phyloP scores from a whole-genome alignment of 1,140 invertebrate genomes.

The Nasonia giraulti region DNA sequence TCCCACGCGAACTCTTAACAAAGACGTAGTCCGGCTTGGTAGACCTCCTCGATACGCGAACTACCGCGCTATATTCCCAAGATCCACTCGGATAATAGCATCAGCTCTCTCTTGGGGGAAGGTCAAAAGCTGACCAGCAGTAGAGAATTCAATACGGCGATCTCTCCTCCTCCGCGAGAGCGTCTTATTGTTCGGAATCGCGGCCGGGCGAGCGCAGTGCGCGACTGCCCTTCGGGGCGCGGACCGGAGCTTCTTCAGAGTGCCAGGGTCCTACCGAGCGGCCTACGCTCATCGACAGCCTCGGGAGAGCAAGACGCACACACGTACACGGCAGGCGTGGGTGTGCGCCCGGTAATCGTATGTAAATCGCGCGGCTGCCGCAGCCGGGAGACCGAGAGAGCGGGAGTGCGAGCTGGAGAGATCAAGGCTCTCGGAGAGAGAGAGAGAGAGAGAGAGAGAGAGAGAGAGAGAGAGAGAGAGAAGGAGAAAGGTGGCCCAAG shows the following conservation, averaged over 20 bases:
- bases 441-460: conserved; percentile 8
- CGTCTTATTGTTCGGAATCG: neutral
- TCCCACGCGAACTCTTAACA: neutral
- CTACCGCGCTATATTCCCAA: neutral
- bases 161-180: neutral
- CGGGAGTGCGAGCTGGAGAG: conserved; percentile 34
- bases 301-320: conserved; percentile 30
- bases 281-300: conserved; percentile 71
- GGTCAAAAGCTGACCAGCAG: neutral
- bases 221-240: conserved; percentile 57
- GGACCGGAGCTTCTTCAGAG: conserved; percentile 71
- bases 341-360: conserved; percentile 68
- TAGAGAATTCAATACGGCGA: neutral
- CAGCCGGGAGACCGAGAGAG: neutral
- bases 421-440: conserved; percentile 39
- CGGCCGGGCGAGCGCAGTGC: neutral
- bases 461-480: conserved; percentile 22
- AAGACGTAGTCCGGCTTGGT: neutral
- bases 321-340: conserved; percentile 63
- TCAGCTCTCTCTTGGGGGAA: neutral
- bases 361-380: conserved; percentile 70
- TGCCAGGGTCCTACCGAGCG: conserved; percentile 71
- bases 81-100: neutral
- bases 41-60: neutral
- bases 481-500: conserved; percentile 48